Percentiles rank a stretch among this genome's conserved stretches.
These are phyloP conservation scores for Dipodomys ordii DNA, from an alignment of 2,113 vertebrate species.

Conservation along the genomic window DNA sequence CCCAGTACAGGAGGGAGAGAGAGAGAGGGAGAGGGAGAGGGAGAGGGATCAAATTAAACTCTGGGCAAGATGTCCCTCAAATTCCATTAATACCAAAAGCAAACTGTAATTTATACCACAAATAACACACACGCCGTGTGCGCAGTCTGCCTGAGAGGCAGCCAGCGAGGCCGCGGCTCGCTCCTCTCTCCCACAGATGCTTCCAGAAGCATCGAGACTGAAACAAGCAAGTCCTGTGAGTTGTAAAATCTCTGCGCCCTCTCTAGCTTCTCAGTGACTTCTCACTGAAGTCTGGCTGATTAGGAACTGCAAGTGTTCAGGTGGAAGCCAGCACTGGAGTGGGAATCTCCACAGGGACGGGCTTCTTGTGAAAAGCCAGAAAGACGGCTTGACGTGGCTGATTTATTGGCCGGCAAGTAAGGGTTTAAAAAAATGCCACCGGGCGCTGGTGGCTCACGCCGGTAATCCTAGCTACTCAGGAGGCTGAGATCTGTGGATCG, in stretches of 20 bases:
- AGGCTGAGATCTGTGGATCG: too few species aligned
- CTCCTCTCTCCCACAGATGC: accelerated
- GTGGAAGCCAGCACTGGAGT: not conserved
- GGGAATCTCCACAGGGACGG: not conserved
- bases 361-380: not conserved
- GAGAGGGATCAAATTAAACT: not conserved
- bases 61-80: not conserved
- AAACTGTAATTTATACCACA: not conserved
- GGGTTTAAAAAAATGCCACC: not conserved
- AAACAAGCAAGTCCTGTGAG: not conserved
- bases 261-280: not conserved
- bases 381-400: accelerated
- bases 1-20: too few species aligned
- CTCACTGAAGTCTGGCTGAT: not conserved
- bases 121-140: not conserved
- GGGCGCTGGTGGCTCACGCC: too few species aligned
- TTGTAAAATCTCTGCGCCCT: accelerated
- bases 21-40: too few species aligned
- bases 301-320: not conserved
- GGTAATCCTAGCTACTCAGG: too few species aligned
- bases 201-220: accelerated
- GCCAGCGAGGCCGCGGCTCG: accelerated
- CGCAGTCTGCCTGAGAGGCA: not conserved
- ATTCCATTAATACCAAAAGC: too few species aligned
- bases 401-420: not conserved